phyloP scores from a whole-genome alignment of 2,888 invertebrate genomes.

The Thalpophila matura region DNA sequence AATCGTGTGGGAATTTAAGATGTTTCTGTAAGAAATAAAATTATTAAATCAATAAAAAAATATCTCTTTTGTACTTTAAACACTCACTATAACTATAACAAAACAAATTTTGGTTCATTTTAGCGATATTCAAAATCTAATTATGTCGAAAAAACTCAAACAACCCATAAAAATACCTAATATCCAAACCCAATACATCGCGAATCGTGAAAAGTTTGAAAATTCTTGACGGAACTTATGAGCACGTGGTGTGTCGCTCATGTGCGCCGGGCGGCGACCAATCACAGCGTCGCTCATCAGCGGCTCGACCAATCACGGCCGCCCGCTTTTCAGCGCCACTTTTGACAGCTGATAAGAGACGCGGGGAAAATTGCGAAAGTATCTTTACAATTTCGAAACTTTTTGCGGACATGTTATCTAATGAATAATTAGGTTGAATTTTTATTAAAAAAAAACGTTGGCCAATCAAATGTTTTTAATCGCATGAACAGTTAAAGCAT shows the following conservation, averaged over 20 bases:
- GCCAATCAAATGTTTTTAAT: no score
- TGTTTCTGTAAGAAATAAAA: not conserved
- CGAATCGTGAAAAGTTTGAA: conserved; percentile 80
- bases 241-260: conserved; percentile 89
- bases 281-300: conserved; percentile 84
- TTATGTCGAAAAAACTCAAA: not conserved
- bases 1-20: no score
- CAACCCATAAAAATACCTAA: not conserved
- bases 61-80: not conserved
- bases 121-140: not conserved
- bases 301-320: conserved; percentile 77
- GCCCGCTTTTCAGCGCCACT: conserved; percentile 83
- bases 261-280: conserved; percentile 82
- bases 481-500: not conserved
- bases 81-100: no score
- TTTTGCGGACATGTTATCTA: not conserved
- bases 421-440: not conserved
- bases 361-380: conserved; percentile 55
- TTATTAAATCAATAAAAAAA: not conserved
- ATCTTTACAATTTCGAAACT: conserved; percentile 38
- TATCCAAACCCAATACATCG: conserved; percentile 18
- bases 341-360: conserved; percentile 88
- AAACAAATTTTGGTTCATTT: not conserved
- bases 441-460: not conserved
- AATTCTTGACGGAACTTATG: conserved; percentile 83